Evolutionary conservation across 2,888 invertebrate genomes (phyloP).

Genomic region (Criorhina ranunculi): DNA sequence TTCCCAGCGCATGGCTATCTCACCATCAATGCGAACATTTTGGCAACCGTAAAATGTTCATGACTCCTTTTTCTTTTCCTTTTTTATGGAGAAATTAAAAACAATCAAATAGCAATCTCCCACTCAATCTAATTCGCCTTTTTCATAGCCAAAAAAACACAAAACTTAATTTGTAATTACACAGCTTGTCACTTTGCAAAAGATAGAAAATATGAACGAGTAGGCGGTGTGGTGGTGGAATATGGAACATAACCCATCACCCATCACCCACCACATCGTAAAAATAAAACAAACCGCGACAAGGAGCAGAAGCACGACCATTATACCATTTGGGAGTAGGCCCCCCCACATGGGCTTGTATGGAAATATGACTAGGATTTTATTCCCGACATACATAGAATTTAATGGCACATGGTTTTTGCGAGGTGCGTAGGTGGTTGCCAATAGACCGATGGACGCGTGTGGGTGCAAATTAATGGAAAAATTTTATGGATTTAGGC

Average conservation of each 20-base stretch:
- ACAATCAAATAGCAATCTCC: slow-evolving; percentile 69
- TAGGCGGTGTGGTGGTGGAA: slow-evolving; percentile 17
- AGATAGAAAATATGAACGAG: slow-evolving; percentile 58
- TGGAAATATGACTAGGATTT: slow-evolving; percentile 46
- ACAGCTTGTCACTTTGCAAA: slow-evolving; percentile 60
- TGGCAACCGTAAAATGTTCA: slow-evolving; percentile 50
- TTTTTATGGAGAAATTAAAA: slow-evolving; percentile 61
- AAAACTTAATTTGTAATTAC: slow-evolving; percentile 65
- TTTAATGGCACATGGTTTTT: slow-evolving; percentile 23
- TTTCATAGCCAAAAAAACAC: slow-evolving; percentile 27
- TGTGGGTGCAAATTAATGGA: slow-evolving; percentile 72
- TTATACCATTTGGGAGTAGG: slow-evolving; percentile 12
- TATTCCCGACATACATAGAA: slow-evolving; percentile 8
- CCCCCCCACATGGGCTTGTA: slow-evolving; percentile 1
- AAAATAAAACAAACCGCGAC: neutral
- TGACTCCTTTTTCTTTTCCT: slow-evolving; percentile 25
- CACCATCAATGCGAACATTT: slow-evolving; percentile 25
- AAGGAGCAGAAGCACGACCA: slow-evolving; percentile 24
- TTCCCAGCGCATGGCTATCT: neutral
- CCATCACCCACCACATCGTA: slow-evolving; percentile 4
- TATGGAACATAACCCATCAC: slow-evolving; percentile 10
- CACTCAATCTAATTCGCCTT: slow-evolving; percentile 49
- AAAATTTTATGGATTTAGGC: slow-evolving; percentile 68
- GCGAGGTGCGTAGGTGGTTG: slow-evolving; percentile 31
- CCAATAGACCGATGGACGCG: slow-evolving; percentile 30